Percentiles rank a stretch among this genome's conserved stretches.
These are phyloP conservation scores for Diaprepes abbreviatus DNA, from an alignment of 2,888 invertebrate species.

Conservation along the genomic window DNA sequence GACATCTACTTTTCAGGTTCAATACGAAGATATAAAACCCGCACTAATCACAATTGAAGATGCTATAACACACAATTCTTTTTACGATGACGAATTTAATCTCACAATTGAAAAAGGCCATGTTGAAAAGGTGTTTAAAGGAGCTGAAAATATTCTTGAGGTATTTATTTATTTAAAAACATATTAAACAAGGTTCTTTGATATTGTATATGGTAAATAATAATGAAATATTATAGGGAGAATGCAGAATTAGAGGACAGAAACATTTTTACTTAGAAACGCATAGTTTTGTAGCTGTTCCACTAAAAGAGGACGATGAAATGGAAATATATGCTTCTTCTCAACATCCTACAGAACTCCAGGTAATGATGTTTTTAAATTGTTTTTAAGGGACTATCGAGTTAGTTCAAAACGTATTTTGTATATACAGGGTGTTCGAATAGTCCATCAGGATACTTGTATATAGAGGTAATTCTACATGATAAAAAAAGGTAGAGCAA, in stretches of 20 bases:
- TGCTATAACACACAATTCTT: slow-evolving; percentile 83
- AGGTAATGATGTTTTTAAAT: slow-evolving; percentile 68
- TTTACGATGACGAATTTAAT: slow-evolving; percentile 61
- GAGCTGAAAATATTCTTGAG: slow-evolving; percentile 24
- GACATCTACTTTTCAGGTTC: slow-evolving; percentile 55
- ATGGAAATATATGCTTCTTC: slow-evolving; percentile 87
- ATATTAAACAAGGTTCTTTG: neutral
- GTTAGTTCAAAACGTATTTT: no score
- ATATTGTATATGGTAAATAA: no score
- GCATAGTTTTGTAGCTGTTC: slow-evolving; percentile 78
- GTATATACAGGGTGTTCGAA: no score
- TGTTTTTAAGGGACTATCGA: no score
- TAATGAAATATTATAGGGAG: slow-evolving; percentile 72
- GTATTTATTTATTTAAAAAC: no score
- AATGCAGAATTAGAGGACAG: slow-evolving; percentile 87
- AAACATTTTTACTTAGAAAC: slow-evolving; percentile 98
- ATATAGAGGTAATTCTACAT: no score
- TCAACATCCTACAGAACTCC: slow-evolving; percentile 85
- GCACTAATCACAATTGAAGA: slow-evolving; percentile 90
- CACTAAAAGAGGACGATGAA: slow-evolving; percentile 85
- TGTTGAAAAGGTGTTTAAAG: slow-evolving; percentile 16
- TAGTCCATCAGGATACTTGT: no score
- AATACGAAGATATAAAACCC: slow-evolving; percentile 85
- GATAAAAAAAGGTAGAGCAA: no score
- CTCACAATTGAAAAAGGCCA: slow-evolving; percentile 24